These are phyloP conservation scores for Orientallactaga sibirica DNA, from an alignment of 2,797 vertebrate species.

Conservation along the genomic window DNA sequence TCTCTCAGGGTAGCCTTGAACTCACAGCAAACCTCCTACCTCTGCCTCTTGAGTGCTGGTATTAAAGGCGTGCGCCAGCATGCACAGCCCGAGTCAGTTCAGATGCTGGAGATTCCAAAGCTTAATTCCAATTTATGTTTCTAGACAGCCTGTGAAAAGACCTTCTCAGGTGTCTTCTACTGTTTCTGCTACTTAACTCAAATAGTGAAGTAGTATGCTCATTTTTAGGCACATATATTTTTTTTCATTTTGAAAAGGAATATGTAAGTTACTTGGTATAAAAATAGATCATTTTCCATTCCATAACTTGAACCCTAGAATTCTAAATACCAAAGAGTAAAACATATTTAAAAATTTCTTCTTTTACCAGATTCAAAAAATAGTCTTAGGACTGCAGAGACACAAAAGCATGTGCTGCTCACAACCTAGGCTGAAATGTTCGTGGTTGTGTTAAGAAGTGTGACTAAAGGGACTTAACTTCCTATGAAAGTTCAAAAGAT, in stretches of 20 bases:
- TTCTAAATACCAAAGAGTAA: conserved; percentile 42
- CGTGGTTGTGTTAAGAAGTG: conserved; percentile 12
- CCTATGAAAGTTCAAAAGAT: not conserved
- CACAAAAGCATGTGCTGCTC: not conserved
- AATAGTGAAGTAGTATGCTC: not conserved
- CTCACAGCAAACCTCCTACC: too few species aligned
- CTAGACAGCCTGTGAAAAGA: conserved; percentile 28
- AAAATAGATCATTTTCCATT: conserved; percentile 3
- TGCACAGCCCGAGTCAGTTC: too few species aligned
- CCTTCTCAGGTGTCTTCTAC: not conserved
- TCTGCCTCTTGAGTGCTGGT: too few species aligned
- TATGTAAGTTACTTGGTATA: conserved; percentile 49
- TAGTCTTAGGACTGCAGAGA: not conserved
- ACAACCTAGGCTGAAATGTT: not conserved
- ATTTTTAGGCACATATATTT: conserved; percentile 22
- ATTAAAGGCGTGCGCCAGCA: too few species aligned
- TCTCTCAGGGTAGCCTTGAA: too few species aligned
- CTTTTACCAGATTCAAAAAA: conserved; percentile 46
- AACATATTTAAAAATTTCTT: not conserved
- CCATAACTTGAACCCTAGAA: conserved; percentile 15
- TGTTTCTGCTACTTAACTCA: conserved; percentile 23
- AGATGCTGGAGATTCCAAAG: conserved; percentile 26
- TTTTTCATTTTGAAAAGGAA: conserved; percentile 47
- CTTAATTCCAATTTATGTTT: conserved; percentile 10
- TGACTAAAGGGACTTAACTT: conserved; percentile 16